phyloP scores from a whole-genome alignment of 2,888 invertebrate species.

The Ophion obscuratus region DNA sequence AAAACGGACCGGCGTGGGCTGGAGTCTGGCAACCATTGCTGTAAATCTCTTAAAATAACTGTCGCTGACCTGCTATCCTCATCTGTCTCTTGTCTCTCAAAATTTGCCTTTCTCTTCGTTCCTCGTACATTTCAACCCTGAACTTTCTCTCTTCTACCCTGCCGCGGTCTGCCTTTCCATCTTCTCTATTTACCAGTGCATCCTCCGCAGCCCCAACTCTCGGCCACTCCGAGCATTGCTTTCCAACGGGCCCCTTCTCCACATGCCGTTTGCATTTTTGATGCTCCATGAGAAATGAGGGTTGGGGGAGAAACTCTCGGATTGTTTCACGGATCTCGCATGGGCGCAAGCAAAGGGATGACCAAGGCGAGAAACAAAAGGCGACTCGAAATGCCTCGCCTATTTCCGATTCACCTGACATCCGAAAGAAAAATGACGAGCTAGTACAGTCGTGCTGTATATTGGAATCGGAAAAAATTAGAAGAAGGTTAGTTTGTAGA shows the following conservation, averaged over 20 bases:
- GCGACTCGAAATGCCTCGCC: background rate
- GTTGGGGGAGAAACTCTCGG: background rate
- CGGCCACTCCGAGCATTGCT: background rate
- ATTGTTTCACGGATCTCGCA: background rate
- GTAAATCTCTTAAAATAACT: constrained; percentile 80
- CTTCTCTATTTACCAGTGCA: constrained; percentile 15
- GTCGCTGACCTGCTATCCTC: constrained; percentile 71
- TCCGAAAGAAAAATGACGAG: background rate
- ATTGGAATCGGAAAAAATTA: too few relatives aligned
- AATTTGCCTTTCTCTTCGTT: constrained; percentile 55
- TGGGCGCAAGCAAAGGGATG: background rate
- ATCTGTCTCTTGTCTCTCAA: constrained; percentile 65
- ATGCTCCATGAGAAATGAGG: constrained; percentile 3
- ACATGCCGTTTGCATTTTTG: constrained; percentile 39
- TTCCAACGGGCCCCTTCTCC: constrained; percentile 16
- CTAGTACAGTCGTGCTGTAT: too few relatives aligned
- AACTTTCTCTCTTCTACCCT: constrained; percentile 54
- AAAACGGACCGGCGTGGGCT: constrained; percentile 30
- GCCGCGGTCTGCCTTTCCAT: constrained; percentile 15
- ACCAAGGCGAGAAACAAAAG: background rate
- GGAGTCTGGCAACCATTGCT: constrained; percentile 69
- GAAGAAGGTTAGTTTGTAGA: too few relatives aligned
- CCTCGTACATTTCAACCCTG: constrained; percentile 33
- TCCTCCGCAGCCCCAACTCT: background rate
- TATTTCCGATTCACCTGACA: background rate